phyloP scores from a whole-genome alignment of 2,888 invertebrate species.

The Hylaea fasciaria region DNA sequence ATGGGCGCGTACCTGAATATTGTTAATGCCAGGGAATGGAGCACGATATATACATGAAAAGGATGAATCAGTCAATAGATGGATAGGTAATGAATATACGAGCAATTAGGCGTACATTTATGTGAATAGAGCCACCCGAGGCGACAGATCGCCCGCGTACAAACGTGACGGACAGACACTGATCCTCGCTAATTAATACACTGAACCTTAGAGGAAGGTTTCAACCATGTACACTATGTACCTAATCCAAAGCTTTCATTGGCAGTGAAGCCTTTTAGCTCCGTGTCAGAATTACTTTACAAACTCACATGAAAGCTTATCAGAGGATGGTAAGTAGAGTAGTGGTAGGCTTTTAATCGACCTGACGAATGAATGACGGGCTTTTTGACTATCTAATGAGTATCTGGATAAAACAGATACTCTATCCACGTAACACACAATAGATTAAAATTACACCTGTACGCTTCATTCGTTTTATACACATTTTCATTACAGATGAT shows the following conservation, averaged over 20 bases:
- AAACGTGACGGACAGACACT: conserved; percentile 53
- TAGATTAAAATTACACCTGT: too few species aligned
- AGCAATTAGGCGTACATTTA: conserved; percentile 23
- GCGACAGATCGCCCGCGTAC: conserved; percentile 52
- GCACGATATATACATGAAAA: conserved; percentile 35
- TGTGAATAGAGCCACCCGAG: conserved; percentile 29
- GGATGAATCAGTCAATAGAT: conserved; percentile 35
- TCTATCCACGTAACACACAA: not conserved
- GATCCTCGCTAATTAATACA: conserved; percentile 60
- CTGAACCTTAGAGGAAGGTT: conserved; percentile 48
- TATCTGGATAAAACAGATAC: not conserved
- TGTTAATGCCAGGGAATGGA: conserved; percentile 33
- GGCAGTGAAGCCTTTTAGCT: conserved; percentile 19
- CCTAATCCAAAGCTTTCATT: conserved; percentile 39
- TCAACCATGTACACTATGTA: conserved; percentile 39
- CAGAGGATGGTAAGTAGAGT: not conserved
- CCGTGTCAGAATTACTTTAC: conserved; percentile 17
- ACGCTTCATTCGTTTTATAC: too few species aligned
- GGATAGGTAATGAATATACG: conserved; percentile 32
- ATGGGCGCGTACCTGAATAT: conserved; percentile 4
- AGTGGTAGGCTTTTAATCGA: conserved; percentile 21
- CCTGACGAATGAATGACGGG: conserved; percentile 15
- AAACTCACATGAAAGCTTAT: conserved; percentile 5
- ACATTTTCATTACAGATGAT: too few species aligned
- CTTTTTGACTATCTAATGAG: conserved; percentile 3